Evolutionary conservation across 2,888 invertebrate genomes (phyloP).

Genomic region (Xiphydria camelus): DNA sequence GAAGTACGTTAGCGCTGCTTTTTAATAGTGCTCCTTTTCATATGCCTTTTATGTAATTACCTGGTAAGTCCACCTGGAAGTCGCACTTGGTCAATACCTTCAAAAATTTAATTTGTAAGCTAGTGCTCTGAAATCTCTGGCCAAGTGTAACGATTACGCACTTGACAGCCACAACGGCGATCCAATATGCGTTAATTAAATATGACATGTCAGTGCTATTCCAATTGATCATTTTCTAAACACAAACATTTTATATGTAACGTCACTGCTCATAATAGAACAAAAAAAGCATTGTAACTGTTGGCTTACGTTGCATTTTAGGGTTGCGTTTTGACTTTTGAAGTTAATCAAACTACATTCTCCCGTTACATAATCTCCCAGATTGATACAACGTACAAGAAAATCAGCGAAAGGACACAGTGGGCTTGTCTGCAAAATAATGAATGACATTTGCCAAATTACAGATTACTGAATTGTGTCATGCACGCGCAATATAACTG

Average conservation of each 20-base stretch:
- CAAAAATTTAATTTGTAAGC: constrained; percentile 68
- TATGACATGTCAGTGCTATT: constrained; percentile 56
- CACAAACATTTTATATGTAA: constrained; percentile 11
- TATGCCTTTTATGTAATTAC: constrained; percentile 24
- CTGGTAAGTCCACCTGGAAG: constrained; percentile 40
- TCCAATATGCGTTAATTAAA: constrained; percentile 61
- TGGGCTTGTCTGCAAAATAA: constrained; percentile 65
- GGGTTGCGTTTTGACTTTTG: constrained; percentile 39
- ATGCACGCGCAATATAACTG: too few relatives aligned
- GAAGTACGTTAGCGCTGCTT: constrained; percentile 62
- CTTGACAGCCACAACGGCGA: constrained; percentile 64
- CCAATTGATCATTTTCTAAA: constrained; percentile 48
- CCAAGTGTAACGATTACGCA: constrained; percentile 67
- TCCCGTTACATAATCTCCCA: constrained; percentile 46
- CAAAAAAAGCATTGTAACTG: not conserved
- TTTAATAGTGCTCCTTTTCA: not conserved
- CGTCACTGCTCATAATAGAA: not conserved
- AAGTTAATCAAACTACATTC: constrained; percentile 54
- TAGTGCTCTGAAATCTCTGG: constrained; percentile 66
- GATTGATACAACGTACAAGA: constrained; percentile 58
- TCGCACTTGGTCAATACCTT: constrained; percentile 45
- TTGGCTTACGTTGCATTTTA: constrained; percentile 44
- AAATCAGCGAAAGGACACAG: constrained; percentile 65
- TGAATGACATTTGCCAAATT: not conserved
- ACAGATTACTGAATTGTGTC: constrained; percentile 1